These are phyloP conservation scores for Drymodes brunneopygia DNA, from an alignment of 2,113 vertebrate genomes.

Conservation along the genomic window DNA sequence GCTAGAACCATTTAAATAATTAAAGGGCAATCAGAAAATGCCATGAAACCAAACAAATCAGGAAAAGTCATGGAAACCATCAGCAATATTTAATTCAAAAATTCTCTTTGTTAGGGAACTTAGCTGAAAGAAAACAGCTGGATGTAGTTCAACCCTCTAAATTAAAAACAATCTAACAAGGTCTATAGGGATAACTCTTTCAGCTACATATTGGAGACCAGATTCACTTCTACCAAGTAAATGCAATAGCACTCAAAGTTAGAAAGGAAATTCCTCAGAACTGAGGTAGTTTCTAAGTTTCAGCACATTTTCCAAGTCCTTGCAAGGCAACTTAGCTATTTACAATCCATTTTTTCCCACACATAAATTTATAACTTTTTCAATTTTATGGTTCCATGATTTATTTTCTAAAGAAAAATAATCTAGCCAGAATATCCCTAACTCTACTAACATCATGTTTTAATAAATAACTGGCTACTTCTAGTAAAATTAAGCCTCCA, in stretches of 20 bases:
- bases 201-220: conserved; percentile 71
- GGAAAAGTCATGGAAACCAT: conserved; percentile 70
- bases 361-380: conserved; percentile 63
- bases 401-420: conserved; percentile 61
- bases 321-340: conserved; percentile 72
- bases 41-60: conserved; percentile 70
- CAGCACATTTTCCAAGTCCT: conserved; percentile 74
- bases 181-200: conserved; percentile 76
- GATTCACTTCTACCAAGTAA: conserved; percentile 74
- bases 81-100: conserved; percentile 75
- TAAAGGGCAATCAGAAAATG: conserved; percentile 66
- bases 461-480: conserved; percentile 81
- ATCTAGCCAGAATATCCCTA: conserved; percentile 69
- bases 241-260: conserved; percentile 72
- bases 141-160: conserved; percentile 72
- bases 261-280: conserved; percentile 81
- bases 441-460: conserved; percentile 73
- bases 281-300: conserved; percentile 80
- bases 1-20: conserved; percentile 72
- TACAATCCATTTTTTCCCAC: conserved; percentile 72
- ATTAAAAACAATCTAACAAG: conserved; percentile 79
- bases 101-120: conserved; percentile 70
- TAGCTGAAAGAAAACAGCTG: conserved; percentile 77
- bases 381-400: conserved; percentile 62
- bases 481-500: conserved; percentile 72